phyloP scores from a whole-genome alignment of 2,888 invertebrate species.

The Steinernema hermaphroditum region DNA sequence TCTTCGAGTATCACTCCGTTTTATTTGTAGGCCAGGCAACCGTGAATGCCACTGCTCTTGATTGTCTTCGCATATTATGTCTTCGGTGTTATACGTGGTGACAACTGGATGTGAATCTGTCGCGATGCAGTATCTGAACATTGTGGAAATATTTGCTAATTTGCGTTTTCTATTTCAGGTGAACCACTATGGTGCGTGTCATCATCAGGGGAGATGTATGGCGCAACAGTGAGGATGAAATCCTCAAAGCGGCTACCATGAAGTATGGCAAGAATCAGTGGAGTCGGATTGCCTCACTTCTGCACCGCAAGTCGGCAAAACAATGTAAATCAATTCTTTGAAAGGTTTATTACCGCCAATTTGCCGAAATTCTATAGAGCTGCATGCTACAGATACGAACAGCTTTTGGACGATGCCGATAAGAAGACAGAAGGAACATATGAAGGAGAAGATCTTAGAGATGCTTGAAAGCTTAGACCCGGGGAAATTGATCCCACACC shows the following conservation, averaged over 20 bases:
- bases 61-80: too few relatives aligned
- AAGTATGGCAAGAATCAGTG: slow-evolving; percentile 99
- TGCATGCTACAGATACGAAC: slow-evolving; percentile 62
- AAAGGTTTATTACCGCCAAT: slow-evolving; percentile 76
- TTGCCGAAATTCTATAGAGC: too few relatives aligned
- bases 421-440: slow-evolving; percentile 87
- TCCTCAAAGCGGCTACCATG: slow-evolving; percentile 99
- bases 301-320: slow-evolving; percentile 97
- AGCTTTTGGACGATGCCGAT: slow-evolving; percentile 82
- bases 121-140: too few relatives aligned
- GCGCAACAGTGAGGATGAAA: slow-evolving; percentile 99
- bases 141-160: too few relatives aligned
- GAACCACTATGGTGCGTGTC: slow-evolving; percentile 84
- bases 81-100: too few relatives aligned
- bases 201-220: slow-evolving; percentile 99
- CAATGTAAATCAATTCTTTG: slow-evolving; percentile 99
- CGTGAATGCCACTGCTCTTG: too few relatives aligned
- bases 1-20: too few relatives aligned
- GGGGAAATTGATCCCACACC: slow-evolving; percentile 99
- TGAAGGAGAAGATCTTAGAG: slow-evolving; percentile 79
- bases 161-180: too few relatives aligned
- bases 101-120: too few relatives aligned
- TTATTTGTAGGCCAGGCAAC: too few relatives aligned
- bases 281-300: slow-evolving; percentile 95
- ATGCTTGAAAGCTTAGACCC: slow-evolving; percentile 93